Conservation (phyloP, 30 jellyfish, hydroid and myxozoan genomes). For the Turritopsis rubra region DNA sequence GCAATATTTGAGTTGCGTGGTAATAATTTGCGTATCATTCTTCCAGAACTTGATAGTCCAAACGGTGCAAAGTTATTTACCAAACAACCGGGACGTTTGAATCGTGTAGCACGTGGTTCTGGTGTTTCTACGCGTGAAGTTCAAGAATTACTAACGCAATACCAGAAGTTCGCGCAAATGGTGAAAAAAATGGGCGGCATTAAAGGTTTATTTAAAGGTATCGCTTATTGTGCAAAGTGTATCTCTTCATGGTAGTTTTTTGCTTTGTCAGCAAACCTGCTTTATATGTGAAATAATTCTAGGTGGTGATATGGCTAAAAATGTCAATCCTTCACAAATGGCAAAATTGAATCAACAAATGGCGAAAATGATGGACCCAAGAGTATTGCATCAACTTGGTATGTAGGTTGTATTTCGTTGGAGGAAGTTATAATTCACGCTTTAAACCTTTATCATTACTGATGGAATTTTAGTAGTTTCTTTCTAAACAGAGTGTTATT, state of each 20-base stretch:
- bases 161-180: slow-evolving; percentile 92
- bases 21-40: too few species aligned
- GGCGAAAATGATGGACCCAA: slow-evolving; percentile 99
- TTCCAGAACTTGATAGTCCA: slow-evolving; percentile 93
- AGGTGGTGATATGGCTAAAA: slow-evolving; percentile 90
- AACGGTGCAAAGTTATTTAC: slow-evolving; percentile 95
- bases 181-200: slow-evolving; percentile 97
- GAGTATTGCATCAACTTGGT: slow-evolving; percentile 98
- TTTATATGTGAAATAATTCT: too few species aligned
- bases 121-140: slow-evolving; percentile 97
- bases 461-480: too few species aligned
- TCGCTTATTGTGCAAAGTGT: not conserved
- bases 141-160: slow-evolving; percentile 80
- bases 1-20: too few species aligned
- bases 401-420: too few species aligned
- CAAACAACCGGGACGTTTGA: slow-evolving; percentile 83
- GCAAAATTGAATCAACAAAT: slow-evolving; percentile 91
- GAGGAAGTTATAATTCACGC: not conserved
- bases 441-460: too few species aligned
- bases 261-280: too few species aligned
- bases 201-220: slow-evolving; percentile 93
- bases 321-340: slow-evolving; percentile 93
- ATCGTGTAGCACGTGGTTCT: slow-evolving; percentile 96
- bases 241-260: not conserved
- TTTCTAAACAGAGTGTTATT: too few species aligned